Evolutionary conservation across 1,140 invertebrate genomes (phyloP).

Genomic region (Drosophila ogumai): DNA sequence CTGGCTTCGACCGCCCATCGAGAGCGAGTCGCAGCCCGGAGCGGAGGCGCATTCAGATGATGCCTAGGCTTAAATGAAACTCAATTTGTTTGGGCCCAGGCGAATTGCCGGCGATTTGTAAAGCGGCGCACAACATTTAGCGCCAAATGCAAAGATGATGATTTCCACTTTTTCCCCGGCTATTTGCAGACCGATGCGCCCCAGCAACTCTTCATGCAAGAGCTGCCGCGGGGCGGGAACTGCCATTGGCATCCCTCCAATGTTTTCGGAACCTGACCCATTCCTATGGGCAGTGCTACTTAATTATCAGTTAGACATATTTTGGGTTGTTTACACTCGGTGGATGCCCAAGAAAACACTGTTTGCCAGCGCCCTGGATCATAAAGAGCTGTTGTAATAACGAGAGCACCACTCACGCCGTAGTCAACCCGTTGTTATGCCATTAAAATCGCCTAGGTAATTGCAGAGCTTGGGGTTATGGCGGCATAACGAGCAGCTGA

Average conservation of each 20-base stretch:
- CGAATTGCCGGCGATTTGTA: conserved; percentile 63
- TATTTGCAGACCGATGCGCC: conserved; percentile 47
- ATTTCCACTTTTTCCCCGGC: conserved; percentile 51
- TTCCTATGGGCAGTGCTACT: conserved; percentile 31
- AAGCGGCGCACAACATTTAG: conserved; percentile 55
- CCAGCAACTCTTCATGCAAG: conserved; percentile 59
- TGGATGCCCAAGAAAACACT: conserved; percentile 20
- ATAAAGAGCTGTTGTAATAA: conserved; percentile 48
- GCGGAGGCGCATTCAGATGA: conserved; percentile 25
- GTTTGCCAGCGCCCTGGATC: conserved; percentile 26
- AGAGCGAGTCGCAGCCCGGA: conserved; percentile 22
- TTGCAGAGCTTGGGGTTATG: conserved; percentile 30
- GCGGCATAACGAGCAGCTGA: conserved; percentile 30
- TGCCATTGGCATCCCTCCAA: conserved; percentile 20
- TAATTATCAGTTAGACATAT: conserved; percentile 59
- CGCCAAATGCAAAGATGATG: conserved; percentile 56
- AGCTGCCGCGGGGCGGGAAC: conserved; percentile 34
- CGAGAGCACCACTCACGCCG: conserved; percentile 36
- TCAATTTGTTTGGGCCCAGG: conserved; percentile 45
- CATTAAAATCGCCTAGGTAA: conserved; percentile 46
- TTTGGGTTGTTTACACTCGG: conserved; percentile 46
- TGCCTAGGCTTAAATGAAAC: conserved; percentile 46
- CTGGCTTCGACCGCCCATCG: conserved; percentile 61
- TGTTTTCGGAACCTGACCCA: conserved; percentile 11
- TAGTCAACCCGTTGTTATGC: conserved; percentile 25